Evolutionary conservation across 2,797 vertebrate genomes (phyloP), one percentile per base, ranked within the genome.

Genomic region (Premnoplex brunnescens): DNA sequence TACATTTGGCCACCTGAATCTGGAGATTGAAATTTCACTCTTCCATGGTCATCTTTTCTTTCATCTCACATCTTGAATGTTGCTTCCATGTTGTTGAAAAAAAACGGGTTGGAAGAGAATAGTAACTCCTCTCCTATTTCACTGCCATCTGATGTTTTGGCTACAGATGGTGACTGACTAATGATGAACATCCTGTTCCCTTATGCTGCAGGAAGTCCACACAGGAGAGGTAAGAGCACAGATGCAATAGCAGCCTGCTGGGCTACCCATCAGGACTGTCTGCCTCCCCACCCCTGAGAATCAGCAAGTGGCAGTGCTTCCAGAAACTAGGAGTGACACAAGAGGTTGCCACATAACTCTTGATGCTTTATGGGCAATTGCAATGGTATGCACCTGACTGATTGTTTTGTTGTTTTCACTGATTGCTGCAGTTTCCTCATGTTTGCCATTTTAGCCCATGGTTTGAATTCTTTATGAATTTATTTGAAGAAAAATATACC

Each of bases 101-200:
- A 66, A 66, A 66, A 1, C 17, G 27, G 7, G 2, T 9, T 93
- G 67, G 68, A 92, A 77, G 66, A 68, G 60, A 72, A 63, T 17
- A 64, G 66, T 27, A 79, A 36, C 9, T 91, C 49, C 34, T 13
- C 28, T 87, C 30, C 32, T 43, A 37, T 67, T 84, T 64, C 41
- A 19, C 13, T 76, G 59, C 83, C 80, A 79, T 94, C 83, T 95
- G 85, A 96, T 41, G 36, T 41, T 94, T 81, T 78, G 76, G 80
- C 67, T 76, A 9, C 93, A 94, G 93, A 94, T 95, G 80, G 94
- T 82, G 83, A 15, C 67, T 84, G 82, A 72, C 66, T 84, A 67
- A 87, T 22, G 76, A n/a, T 66, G 93, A 86, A 85, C 90, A 43
- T 86, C 85, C 90, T 85, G 91, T 93, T 95, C 90, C 66, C 49